Conservation (phyloP, 1,140 invertebrate genomes). For the Microplitis demolitor region DNA sequence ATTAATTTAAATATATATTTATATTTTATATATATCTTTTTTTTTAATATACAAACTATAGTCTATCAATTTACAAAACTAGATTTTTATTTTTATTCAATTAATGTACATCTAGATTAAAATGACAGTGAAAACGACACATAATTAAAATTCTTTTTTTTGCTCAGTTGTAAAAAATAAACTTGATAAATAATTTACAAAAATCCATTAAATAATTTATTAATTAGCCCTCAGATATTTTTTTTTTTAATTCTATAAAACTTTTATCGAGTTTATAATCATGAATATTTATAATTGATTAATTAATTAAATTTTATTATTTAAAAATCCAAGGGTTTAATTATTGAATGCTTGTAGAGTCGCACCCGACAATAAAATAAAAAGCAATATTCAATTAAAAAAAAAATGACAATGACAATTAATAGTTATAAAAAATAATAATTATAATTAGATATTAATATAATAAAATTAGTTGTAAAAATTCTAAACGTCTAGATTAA, state of each 20-base stretch:
- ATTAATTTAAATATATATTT: background rate
- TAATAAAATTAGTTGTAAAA: background rate
- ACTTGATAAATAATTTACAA: constrained; percentile 7
- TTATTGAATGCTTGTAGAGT: too few relatives aligned
- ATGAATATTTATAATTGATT: too few relatives aligned
- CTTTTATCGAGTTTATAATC: too few relatives aligned
- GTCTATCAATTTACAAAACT: constrained; percentile 61
- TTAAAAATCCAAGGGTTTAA: too few relatives aligned
- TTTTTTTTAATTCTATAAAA: too few relatives aligned
- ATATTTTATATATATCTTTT: background rate
- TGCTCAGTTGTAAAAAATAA: too few relatives aligned
- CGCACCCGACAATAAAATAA: too few relatives aligned
- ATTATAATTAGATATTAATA: too few relatives aligned
- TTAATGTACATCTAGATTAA: constrained; percentile 39
- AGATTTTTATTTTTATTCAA: constrained; percentile 54
- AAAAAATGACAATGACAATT: too few relatives aligned
- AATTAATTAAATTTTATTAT: too few relatives aligned
- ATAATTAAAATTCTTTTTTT: constrained; percentile 29
- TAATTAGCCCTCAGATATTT: background rate
- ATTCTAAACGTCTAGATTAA: background rate
- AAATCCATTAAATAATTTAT: background rate
- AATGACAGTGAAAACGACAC: constrained; percentile 36
- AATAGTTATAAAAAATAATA: too few relatives aligned
- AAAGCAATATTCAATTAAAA: too few relatives aligned
- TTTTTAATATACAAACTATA: constrained; percentile 29